These are phyloP conservation scores for Zaprionus camerounensis DNA, from an alignment of 1,140 invertebrate species.

Conservation along the genomic window DNA sequence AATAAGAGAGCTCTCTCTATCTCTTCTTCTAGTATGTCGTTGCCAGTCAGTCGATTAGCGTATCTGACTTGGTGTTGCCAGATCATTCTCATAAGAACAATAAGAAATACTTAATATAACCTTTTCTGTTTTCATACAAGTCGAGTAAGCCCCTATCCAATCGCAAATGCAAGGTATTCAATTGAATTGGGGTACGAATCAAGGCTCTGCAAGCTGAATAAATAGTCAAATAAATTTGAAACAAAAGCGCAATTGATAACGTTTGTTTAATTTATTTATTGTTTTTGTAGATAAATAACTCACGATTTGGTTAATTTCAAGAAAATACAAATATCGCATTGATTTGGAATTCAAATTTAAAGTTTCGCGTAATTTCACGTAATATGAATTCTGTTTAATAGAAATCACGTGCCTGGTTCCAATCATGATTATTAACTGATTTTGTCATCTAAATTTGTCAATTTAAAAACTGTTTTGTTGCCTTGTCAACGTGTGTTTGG, in stretches of 20 bases:
- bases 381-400: not conserved
- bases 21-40: too few relatives aligned
- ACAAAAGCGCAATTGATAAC: not conserved
- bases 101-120: too few relatives aligned
- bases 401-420: too few relatives aligned
- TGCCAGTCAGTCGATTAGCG: too few relatives aligned
- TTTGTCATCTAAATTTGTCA: conserved; percentile 20
- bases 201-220: not conserved
- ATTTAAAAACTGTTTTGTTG: conserved; percentile 42
- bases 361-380: not conserved
- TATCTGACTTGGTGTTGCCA: too few relatives aligned
- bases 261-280: conserved; percentile 5
- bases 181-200: not conserved
- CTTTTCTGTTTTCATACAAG: not conserved
- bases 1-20: too few relatives aligned
- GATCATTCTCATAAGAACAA: too few relatives aligned
- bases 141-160: not conserved
- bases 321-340: not conserved
- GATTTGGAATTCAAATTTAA: not conserved
- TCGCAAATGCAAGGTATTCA: not conserved
- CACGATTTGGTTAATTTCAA: not conserved
- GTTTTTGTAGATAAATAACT: not conserved
- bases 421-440: not conserved
- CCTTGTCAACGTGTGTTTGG: conserved; percentile 32
- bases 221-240: not conserved